These are phyloP conservation scores for Leucopsar rothschildi DNA, from an alignment of 2,113 vertebrate species.

Conservation along the genomic window DNA sequence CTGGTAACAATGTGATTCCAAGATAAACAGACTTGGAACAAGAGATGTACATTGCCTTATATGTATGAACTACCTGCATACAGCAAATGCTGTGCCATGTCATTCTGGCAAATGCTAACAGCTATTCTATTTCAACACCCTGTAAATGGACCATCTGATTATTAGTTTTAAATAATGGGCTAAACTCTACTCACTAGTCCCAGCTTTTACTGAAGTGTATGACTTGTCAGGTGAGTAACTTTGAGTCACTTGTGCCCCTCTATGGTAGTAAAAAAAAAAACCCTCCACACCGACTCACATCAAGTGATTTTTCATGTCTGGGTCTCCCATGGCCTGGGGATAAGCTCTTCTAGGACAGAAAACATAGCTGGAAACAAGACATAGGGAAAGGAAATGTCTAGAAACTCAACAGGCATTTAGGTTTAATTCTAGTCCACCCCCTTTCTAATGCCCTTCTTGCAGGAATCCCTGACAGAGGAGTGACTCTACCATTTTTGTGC, in stretches of 20 bases:
- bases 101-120: not conserved
- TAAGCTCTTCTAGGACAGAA: not conserved
- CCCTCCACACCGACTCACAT: not conserved
- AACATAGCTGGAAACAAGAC: not conserved
- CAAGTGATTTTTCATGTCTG: not conserved
- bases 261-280: not conserved
- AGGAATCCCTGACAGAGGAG: not conserved
- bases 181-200: not conserved
- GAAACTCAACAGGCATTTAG: not conserved
- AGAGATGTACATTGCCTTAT: constrained; percentile 61
- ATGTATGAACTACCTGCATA: constrained; percentile 52
- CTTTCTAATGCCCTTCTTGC: not conserved
- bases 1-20: constrained; percentile 61
- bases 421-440: not conserved
- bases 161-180: not conserved
- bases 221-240: not conserved
- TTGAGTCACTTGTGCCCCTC: not conserved
- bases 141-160: not conserved
- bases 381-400: not conserved
- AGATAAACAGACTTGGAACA: constrained; percentile 60
- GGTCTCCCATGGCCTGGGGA: not conserved
- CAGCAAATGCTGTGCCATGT: not conserved
- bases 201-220: not conserved
- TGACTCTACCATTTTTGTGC: not conserved
- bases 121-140: not conserved